Percentiles rank a stretch among this genome's conserved stretches.
These are phyloP conservation scores for Drosophila yakuba DNA, from an alignment of 1,140 invertebrate species.

Conservation along the genomic window DNA sequence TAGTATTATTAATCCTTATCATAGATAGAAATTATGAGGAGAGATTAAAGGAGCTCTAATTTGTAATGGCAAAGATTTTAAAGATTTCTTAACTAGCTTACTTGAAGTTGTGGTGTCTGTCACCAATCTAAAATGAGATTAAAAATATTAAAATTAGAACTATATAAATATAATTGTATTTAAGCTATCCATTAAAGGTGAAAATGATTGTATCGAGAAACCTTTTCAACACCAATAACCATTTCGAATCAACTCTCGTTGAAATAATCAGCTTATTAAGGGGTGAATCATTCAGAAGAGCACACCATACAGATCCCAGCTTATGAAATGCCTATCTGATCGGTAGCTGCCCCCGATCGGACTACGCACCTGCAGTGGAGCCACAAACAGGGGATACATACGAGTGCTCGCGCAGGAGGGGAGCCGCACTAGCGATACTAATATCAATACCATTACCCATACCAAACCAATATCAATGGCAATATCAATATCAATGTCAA, in stretches of 20 bases:
- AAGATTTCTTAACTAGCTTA: too few species aligned
- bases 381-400: constrained; percentile 7
- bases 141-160: too few species aligned
- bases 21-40: too few species aligned
- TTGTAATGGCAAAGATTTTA: too few species aligned
- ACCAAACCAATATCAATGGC: constrained; percentile 51
- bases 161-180: too few species aligned
- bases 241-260: not conserved
- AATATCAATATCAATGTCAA: constrained; percentile 78
- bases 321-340: not conserved
- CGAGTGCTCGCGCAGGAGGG: constrained; percentile 5
- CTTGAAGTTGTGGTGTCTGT: too few species aligned
- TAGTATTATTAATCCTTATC: not conserved
- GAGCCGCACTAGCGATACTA: constrained; percentile 56
- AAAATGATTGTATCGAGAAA: not conserved
- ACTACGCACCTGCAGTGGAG: constrained; percentile 35
- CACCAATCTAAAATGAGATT: too few species aligned
- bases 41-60: too few species aligned
- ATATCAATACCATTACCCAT: constrained; percentile 71
- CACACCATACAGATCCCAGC: constrained; percentile 1
- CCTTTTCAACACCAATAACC: not conserved
- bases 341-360: constrained; percentile 11
- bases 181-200: too few species aligned
- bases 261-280: constrained; percentile 21
- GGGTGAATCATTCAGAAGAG: not conserved